Evolutionary conservation across 2,113 vertebrate genomes (phyloP).

Genomic region (Brachypodius melanocephalos): DNA sequence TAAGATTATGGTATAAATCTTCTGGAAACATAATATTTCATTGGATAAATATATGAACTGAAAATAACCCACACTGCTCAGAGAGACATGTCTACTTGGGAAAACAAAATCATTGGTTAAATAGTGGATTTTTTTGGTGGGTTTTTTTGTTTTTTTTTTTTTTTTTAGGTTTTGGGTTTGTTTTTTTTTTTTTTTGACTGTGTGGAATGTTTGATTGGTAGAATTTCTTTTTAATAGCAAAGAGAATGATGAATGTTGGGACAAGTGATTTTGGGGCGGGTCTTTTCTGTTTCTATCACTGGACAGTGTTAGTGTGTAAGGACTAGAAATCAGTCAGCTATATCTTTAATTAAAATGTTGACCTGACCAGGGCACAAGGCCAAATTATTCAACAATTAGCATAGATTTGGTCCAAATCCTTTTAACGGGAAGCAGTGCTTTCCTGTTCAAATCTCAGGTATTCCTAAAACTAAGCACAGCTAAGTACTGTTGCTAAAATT

Average conservation of each 20-base stretch:
- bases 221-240: background rate
- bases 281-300: background rate
- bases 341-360: background rate
- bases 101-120: background rate
- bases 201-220: background rate
- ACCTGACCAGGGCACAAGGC: background rate
- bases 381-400: background rate
- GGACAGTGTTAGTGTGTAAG: background rate
- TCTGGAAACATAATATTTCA: background rate
- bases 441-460: background rate
- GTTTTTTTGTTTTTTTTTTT: background rate
- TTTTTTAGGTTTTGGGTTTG: too few relatives aligned
- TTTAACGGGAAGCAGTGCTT: background rate
- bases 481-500: background rate
- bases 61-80: background rate
- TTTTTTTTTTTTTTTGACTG: background rate
- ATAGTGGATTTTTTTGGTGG: fast-evolving
- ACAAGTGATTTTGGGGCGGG: fast-evolving
- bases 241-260: background rate
- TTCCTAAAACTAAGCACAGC: background rate
- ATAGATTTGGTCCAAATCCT: background rate
- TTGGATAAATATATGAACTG: background rate
- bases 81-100: background rate
- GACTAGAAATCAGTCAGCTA: background rate
- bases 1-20: background rate